Conservation (phyloP, 2,113 vertebrate genomes). For the Bos taurus region DNA sequence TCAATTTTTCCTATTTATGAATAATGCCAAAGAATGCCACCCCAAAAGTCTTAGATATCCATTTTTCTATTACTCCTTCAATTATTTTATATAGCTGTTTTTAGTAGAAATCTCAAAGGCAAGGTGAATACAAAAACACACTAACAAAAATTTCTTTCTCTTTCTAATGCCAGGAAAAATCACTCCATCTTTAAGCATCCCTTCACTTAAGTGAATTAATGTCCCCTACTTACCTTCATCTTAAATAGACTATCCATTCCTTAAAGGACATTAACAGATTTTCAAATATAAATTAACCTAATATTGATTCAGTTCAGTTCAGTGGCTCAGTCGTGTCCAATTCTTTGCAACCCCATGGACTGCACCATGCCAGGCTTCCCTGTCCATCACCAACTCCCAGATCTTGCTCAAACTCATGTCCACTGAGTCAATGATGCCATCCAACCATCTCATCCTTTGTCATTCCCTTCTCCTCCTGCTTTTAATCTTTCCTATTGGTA, state of each 20-base stretch:
- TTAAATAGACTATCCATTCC: background rate
- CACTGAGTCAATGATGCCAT: background rate
- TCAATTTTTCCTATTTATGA: background rate
- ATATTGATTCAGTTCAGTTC: background rate
- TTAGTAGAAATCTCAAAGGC: background rate
- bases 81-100: constrained; percentile 21
- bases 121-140: constrained; percentile 2
- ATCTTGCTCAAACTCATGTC: background rate
- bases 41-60: background rate
- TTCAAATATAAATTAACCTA: constrained; percentile 22
- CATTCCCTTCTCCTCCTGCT: background rate
- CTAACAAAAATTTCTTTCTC: background rate
- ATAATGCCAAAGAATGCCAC: background rate
- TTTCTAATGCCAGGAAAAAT: background rate
- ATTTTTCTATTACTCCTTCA: constrained; percentile 7
- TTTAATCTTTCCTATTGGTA: background rate
- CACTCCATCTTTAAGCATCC: background rate
- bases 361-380: background rate
- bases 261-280: background rate
- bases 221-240: background rate
- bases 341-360: background rate
- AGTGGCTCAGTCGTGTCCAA: background rate
- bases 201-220: background rate
- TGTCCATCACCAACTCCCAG: background rate
- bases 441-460: background rate